Percentiles rank a stretch among this genome's conserved stretches.
Evolutionary conservation across 2,113 vertebrate species (phyloP).

Genomic region (Bos indicus): DNA sequence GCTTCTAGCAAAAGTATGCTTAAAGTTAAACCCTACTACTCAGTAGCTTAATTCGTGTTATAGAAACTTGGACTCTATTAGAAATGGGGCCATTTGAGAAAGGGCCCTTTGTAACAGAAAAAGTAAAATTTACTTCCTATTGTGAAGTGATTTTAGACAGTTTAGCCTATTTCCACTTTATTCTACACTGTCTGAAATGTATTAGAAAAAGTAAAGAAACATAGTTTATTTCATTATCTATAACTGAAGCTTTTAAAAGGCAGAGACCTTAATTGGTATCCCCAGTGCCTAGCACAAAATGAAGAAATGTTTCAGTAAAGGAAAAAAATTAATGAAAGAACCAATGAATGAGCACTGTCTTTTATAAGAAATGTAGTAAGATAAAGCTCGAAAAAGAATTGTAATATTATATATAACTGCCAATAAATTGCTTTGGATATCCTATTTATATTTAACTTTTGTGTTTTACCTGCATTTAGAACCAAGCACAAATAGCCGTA

Average conservation of each 20-base stretch:
- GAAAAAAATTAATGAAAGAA: not conserved
- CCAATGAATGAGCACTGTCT: not conserved
- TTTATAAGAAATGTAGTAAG: not conserved
- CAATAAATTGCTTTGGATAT: not conserved
- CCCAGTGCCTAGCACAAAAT: not conserved
- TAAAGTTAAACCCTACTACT: not conserved
- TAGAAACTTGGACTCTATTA: not conserved
- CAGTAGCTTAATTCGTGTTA: not conserved
- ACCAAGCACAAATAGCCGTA: not conserved
- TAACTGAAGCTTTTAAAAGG: not conserved
- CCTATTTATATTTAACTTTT: not conserved
- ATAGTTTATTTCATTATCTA: not conserved
- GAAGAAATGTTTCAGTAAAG: not conserved
- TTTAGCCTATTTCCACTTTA: not conserved
- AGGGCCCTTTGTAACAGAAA: not conserved
- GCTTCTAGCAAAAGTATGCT: not conserved
- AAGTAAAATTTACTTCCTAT: not conserved
- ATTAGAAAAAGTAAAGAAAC: not conserved
- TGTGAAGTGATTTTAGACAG: not conserved
- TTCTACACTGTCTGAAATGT: not conserved
- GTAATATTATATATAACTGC: not conserved
- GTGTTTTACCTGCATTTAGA: not conserved
- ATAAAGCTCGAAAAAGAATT: not conserved
- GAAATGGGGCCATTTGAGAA: not conserved
- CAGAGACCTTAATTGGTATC: not conserved